Evolutionary conservation across 2,113 vertebrate species (phyloP).

Genomic region (Sporophila hypoxantha): DNA sequence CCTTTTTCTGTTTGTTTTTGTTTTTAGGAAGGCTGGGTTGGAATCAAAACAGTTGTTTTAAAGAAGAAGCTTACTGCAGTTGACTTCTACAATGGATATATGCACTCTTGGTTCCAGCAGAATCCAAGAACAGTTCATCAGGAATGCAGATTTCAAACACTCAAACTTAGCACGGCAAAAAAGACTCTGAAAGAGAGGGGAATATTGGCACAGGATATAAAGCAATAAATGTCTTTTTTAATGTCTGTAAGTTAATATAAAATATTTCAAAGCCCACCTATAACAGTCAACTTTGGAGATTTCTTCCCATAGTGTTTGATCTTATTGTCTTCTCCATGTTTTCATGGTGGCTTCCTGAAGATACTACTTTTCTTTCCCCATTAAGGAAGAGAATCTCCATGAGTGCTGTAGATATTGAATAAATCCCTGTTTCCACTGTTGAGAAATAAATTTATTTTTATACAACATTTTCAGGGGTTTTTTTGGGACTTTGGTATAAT

Average conservation of each 20-base stretch:
- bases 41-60: slow-evolving; percentile 74
- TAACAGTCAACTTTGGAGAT: neutral
- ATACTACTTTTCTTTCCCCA: neutral
- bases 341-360: neutral
- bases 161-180: slow-evolving; percentile 37
- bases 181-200: neutral
- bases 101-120: slow-evolving; percentile 76
- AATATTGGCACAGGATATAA: slow-evolving; percentile 18
- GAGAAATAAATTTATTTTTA: slow-evolving; percentile 51
- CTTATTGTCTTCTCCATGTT: neutral
- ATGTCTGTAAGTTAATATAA: neutral
- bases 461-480: neutral
- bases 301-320: neutral
- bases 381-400: neutral
- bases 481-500: neutral
- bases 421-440: neutral
- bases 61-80: slow-evolving; percentile 84
- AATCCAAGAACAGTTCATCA: neutral
- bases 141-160: slow-evolving; percentile 77
- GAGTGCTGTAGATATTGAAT: neutral
- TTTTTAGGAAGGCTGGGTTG: slow-evolving; percentile 87
- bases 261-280: neutral
- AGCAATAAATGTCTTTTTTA: neutral
- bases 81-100: slow-evolving; percentile 95
- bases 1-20: neutral